These are phyloP conservation scores for Zaprionus vittiger DNA, from an alignment of 1,140 invertebrate species.

Conservation along the genomic window DNA sequence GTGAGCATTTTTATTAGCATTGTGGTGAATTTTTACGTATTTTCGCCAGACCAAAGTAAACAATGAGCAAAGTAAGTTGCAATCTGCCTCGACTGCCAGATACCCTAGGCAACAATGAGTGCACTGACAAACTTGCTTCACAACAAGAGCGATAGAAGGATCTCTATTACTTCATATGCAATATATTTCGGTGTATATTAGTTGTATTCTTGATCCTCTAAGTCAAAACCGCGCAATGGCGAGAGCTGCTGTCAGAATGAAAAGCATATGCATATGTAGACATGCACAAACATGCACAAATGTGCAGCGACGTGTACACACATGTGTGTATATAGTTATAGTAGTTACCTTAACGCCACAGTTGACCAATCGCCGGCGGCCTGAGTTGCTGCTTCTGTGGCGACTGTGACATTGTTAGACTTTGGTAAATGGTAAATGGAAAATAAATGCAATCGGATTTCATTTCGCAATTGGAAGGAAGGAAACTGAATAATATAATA, in stretches of 20 bases:
- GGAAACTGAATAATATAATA: background rate
- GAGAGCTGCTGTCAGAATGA: background rate
- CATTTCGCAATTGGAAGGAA: background rate
- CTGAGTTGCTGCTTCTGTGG: constrained; percentile 10
- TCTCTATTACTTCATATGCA: too few species aligned
- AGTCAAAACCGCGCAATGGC: too few species aligned
- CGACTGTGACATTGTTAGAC: constrained; percentile 15
- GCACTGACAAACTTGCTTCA: background rate
- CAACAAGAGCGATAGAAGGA: background rate
- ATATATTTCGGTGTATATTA: too few species aligned
- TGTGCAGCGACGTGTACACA: background rate
- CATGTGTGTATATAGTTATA: constrained; percentile 2
- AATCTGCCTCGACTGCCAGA: background rate
- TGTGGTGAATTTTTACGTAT: constrained; percentile 23
- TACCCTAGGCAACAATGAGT: background rate
- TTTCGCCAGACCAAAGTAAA: constrained; percentile 6
- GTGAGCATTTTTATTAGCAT: constrained; percentile 57
- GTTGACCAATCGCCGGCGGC: constrained; percentile 12
- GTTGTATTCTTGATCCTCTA: too few species aligned
- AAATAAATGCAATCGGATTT: background rate
- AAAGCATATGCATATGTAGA: background rate
- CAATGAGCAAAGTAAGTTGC: background rate
- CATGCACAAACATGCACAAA: background rate
- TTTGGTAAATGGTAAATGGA: background rate
- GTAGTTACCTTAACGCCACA: background rate